Conservation (phyloP, 2,797 vertebrate genomes). For the Miichthys miiuy region DNA sequence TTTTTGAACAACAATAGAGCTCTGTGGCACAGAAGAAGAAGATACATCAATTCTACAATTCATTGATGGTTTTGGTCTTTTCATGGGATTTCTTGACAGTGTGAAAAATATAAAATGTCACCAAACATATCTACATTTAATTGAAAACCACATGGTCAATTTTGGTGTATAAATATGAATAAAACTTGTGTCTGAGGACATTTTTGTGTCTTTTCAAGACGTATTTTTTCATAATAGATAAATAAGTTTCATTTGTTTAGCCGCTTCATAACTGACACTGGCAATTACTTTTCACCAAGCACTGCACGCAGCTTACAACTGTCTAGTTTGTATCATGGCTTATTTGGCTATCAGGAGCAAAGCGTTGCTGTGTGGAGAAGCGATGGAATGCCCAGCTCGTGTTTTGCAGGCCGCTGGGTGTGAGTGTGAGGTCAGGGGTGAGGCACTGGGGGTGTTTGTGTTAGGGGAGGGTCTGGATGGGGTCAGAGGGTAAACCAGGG, state of each 20-base stretch:
- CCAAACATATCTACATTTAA: too few species aligned
- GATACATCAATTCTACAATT: too few species aligned
- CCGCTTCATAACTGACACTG: not conserved
- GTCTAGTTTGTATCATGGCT: not conserved
- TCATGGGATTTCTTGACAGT: too few species aligned
- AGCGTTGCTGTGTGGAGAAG: constrained; percentile 7
- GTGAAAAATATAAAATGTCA: too few species aligned
- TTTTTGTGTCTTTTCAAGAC: not conserved
- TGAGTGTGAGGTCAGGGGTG: constrained; percentile 70
- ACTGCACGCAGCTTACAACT: not conserved
- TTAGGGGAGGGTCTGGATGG: constrained; percentile 62
- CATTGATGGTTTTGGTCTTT: too few species aligned
- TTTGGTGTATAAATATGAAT: too few species aligned
- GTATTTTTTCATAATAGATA: not conserved
- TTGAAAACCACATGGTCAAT: too few species aligned
- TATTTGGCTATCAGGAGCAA: not conserved
- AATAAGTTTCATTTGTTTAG: not conserved
- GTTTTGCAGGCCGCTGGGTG: constrained; percentile 52
- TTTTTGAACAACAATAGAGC: too few species aligned
- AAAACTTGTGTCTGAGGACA: not conserved
- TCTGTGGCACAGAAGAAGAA: too few species aligned
- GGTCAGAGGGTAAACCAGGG: constrained; percentile 66
- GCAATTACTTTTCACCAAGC: not conserved
- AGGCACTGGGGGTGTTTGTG: constrained; percentile 67
- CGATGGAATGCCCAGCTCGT: constrained; percentile 42